Percentiles rank a stretch among this genome's conserved stretches.
Evolutionary conservation across 2,888 invertebrate species (phyloP).

Genomic region (Cerastoderma edule): DNA sequence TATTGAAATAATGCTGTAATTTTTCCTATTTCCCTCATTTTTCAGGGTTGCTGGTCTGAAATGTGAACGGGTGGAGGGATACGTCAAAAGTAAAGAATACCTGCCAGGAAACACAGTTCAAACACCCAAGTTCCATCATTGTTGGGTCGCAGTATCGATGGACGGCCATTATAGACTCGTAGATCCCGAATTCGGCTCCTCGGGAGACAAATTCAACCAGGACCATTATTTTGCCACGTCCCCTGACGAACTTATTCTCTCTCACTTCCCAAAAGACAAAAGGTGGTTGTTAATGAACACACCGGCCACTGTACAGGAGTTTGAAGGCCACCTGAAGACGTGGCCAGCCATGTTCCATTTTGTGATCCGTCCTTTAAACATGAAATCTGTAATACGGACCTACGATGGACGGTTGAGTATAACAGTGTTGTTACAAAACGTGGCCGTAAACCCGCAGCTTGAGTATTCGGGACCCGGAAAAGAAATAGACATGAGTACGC

Average conservation of each 20-base stretch:
- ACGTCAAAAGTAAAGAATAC: constrained; percentile 71
- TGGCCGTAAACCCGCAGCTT: constrained; percentile 75
- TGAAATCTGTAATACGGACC: constrained; percentile 73
- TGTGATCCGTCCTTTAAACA: constrained; percentile 75
- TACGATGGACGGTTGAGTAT: constrained; percentile 76
- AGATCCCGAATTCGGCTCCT: constrained; percentile 70
- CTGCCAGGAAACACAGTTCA: constrained; percentile 72
- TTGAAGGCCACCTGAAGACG: constrained; percentile 72
- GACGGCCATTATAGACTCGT: constrained; percentile 72
- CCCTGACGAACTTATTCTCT: constrained; percentile 72
- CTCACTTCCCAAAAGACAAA: constrained; percentile 75
- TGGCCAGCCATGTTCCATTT: constrained; percentile 79
- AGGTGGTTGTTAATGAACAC: constrained; percentile 74
- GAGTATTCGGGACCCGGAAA: constrained; percentile 74
- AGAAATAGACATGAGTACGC: constrained; percentile 67
- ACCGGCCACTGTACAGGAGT: constrained; percentile 65
- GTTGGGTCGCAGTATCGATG: constrained; percentile 73
- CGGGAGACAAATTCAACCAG: constrained; percentile 70
- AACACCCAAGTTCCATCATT: constrained; percentile 64
- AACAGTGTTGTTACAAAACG: constrained; percentile 72
- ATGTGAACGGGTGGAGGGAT: constrained; percentile 73
- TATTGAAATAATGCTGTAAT: too few relatives aligned
- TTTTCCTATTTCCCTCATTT: too few relatives aligned
- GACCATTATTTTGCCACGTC: constrained; percentile 76
- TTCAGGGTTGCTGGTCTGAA: constrained; percentile 71